Percentiles rank a stretch among this genome's conserved stretches.
phyloP scores from a whole-genome alignment of 2,113 vertebrate species.

The Entosphenus tridentatus region DNA sequence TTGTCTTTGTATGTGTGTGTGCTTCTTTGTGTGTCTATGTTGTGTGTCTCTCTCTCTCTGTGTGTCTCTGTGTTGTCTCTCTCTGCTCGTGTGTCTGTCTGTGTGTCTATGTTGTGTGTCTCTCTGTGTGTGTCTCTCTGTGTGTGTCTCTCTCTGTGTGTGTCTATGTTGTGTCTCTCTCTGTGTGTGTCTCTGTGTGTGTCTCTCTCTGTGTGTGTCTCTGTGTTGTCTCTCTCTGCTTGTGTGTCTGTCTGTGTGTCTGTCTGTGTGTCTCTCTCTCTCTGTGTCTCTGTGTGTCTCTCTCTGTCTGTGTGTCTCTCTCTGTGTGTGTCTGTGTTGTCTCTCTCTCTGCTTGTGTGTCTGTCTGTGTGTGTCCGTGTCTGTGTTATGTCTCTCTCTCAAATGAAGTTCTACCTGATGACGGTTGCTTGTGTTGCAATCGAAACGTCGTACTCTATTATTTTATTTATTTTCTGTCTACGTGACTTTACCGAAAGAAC shows the following conservation, averaged over 20 bases:
- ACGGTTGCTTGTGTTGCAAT: neutral
- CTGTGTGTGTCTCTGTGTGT: constrained; percentile 12
- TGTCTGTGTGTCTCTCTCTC: constrained; percentile 9
- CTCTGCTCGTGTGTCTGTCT: neutral
- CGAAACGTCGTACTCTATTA: neutral
- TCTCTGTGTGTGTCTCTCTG: neutral
- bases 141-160: neutral
- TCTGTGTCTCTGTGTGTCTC: constrained; percentile 10
- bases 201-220: constrained; percentile 7
- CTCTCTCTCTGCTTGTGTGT: neutral
- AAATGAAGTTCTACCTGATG: no score
- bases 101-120: neutral
- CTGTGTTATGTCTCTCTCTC: neutral
- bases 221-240: constrained; percentile 9
- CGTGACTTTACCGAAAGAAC: neutral
- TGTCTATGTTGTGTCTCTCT: neutral
- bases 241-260: neutral
- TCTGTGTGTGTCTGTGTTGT: neutral
- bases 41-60: neutral
- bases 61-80: neutral
- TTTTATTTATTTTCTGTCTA: constrained; percentile 8
- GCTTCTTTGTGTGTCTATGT: no score
- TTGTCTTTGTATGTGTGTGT: no score
- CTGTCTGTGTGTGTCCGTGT: neutral
- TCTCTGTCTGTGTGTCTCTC: constrained; percentile 9